Evolutionary conservation across 1,140 invertebrate species (phyloP).

Genomic region (Aphelinus certus): DNA sequence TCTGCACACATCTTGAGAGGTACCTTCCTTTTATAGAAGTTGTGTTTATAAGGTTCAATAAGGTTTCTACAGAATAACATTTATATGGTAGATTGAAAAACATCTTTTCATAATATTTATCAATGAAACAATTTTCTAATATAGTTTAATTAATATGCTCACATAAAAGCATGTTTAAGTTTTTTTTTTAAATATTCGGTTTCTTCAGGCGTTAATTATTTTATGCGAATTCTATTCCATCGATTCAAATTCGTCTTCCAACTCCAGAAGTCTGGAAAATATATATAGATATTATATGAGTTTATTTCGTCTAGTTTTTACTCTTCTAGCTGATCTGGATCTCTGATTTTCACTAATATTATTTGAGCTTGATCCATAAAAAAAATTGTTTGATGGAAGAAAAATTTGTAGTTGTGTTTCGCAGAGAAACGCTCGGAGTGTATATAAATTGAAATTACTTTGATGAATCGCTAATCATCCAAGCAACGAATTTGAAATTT

Average conservation of each 20-base stretch:
- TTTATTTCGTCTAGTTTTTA: conserved; percentile 22
- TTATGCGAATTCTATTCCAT: conserved; percentile 23
- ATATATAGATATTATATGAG: background rate
- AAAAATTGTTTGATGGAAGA: conserved; percentile 27
- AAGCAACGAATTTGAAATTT: conserved; percentile 40
- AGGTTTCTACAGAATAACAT: conserved; percentile 29
- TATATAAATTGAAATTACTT: conserved; percentile 36
- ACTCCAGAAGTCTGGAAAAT: conserved; percentile 36
- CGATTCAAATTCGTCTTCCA: conserved; percentile 45
- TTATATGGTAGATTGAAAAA: conserved; percentile 15
- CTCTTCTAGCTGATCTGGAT: conserved; percentile 27
- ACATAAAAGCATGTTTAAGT: background rate
- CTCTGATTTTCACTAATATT: conserved; percentile 5
- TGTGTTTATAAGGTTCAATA: conserved; percentile 24
- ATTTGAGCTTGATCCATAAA: conserved; percentile 1
- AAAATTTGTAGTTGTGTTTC: background rate
- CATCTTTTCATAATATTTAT: conserved; percentile 17
- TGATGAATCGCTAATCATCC: conserved; percentile 35
- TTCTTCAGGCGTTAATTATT: conserved; percentile 19
- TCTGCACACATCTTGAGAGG: conserved; percentile 27
- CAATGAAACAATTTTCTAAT: conserved; percentile 17
- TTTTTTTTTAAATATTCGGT: background rate
- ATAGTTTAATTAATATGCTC: conserved; percentile 13
- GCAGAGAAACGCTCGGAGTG: conserved; percentile 15
- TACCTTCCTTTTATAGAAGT: conserved; percentile 12